These are phyloP conservation scores for Nycticebus coucang DNA, from an alignment of 2,113 vertebrate genomes.

Conservation along the genomic window DNA sequence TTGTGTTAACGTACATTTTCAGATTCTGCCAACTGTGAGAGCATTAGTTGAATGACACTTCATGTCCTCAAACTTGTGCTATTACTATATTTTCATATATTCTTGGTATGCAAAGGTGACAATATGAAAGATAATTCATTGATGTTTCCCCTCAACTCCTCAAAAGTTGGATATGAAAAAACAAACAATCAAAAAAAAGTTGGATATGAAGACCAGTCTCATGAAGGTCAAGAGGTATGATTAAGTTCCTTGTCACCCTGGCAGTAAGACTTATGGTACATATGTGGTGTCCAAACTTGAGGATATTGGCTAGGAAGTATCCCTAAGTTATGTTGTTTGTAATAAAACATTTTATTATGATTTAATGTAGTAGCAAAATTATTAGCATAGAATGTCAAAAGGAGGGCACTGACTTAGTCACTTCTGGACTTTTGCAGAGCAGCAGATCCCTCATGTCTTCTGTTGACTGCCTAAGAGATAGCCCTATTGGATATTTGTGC, in stretches of 20 bases:
- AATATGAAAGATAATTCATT: not conserved
- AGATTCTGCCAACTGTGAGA: conserved; percentile 42
- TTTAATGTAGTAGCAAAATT: not conserved
- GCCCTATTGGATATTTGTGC: not conserved
- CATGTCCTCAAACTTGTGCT: conserved; percentile 30
- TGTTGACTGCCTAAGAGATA: not conserved
- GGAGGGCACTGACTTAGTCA: not conserved
- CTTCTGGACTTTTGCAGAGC: not conserved
- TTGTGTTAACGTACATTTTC: conserved; percentile 45
- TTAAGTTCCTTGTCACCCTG: not conserved
- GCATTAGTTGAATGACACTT: conserved; percentile 55
- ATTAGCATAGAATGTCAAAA: not conserved
- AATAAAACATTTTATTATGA: conserved; percentile 1
- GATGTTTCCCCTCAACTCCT: conserved; percentile 19
- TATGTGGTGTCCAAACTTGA: conserved; percentile 18
- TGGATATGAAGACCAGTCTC: not conserved
- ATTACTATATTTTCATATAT: not conserved
- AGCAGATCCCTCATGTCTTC: not conserved
- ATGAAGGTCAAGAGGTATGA: not conserved
- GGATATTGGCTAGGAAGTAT: not conserved
- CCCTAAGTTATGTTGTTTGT: not conserved
- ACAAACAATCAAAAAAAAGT: not conserved
- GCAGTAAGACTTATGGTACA: not conserved
- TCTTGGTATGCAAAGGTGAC: not conserved
- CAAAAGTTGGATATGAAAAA: not conserved